phyloP scores from a whole-genome alignment of 2,888 invertebrate species.

The Frankliniella fusca region DNA sequence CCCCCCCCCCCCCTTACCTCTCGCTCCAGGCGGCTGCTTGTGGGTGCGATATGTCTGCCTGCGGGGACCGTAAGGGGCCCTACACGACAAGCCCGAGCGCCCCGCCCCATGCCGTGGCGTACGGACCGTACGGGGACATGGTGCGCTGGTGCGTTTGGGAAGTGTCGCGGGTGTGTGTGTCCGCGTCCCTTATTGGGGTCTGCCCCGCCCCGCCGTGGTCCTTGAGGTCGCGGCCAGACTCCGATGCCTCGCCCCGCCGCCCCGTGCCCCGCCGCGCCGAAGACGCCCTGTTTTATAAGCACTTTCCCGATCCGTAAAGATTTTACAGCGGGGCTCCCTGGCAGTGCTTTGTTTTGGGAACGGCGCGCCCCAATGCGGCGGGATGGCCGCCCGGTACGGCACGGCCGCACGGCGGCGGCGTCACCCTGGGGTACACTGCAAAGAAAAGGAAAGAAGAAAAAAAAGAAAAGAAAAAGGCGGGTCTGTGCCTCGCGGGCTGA shows the following conservation, averaged over 20 bases:
- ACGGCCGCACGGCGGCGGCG: background rate
- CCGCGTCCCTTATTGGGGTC: no score
- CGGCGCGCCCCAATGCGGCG: background rate
- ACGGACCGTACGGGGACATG: no score
- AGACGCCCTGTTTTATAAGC: background rate
- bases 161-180: no score
- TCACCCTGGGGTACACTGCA: background rate
- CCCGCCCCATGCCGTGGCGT: no score
- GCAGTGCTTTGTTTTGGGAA: conserved; percentile 26
- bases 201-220: background rate
- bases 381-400: background rate
- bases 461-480: background rate
- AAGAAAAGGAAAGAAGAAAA: background rate
- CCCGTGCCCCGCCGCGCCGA: background rate
- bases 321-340: conserved; percentile 20
- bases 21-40: background rate
- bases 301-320: conserved; percentile 22
- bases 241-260: background rate
- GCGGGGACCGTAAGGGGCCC: no score
- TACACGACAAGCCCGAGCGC: no score
- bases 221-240: background rate
- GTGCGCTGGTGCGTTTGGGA: no score
- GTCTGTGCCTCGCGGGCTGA: background rate
- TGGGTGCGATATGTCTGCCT: no score
- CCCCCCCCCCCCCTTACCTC: background rate